Conservation (phyloP, 1,140 invertebrate genomes). For the Metopolophium dirhodum region DNA sequence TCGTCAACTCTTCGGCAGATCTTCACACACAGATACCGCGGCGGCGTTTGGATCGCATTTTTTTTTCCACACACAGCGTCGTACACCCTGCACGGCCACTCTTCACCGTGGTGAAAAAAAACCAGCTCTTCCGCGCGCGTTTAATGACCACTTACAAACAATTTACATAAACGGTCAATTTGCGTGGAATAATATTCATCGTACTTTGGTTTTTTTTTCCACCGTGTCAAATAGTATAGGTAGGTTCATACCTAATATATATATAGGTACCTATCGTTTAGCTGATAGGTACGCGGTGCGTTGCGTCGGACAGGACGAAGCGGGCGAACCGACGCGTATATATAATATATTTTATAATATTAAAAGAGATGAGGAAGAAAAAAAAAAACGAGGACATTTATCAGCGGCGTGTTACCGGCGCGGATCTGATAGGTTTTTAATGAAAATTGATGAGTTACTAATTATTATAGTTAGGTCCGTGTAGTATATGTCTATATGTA, state of each 20-base stretch:
- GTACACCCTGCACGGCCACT: not conserved
- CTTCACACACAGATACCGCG: not conserved
- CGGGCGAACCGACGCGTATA: not conserved
- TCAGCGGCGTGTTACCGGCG: not conserved
- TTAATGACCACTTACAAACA: not conserved
- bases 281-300: too few relatives aligned
- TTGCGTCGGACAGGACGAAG: not conserved
- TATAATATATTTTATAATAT: not conserved
- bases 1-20: not conserved
- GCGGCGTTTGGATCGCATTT: not conserved
- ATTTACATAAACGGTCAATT: constrained; percentile 46
- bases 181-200: constrained; percentile 5
- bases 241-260: not conserved
- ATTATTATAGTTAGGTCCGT: not conserved
- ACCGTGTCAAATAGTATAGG: not conserved
- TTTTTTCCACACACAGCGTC: not conserved
- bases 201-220: not conserved
- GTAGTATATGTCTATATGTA: not conserved
- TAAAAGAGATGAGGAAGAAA: not conserved
- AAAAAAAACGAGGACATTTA: not conserved
- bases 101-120: not conserved
- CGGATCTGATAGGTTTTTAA: constrained; percentile 22
- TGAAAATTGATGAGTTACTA: constrained; percentile 51
- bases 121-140: not conserved
- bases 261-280: not conserved